Percentiles rank a stretch among this genome's conserved stretches.
Evolutionary conservation across 2,888 invertebrate species (phyloP).

Genomic region (Formica aserva): DNA sequence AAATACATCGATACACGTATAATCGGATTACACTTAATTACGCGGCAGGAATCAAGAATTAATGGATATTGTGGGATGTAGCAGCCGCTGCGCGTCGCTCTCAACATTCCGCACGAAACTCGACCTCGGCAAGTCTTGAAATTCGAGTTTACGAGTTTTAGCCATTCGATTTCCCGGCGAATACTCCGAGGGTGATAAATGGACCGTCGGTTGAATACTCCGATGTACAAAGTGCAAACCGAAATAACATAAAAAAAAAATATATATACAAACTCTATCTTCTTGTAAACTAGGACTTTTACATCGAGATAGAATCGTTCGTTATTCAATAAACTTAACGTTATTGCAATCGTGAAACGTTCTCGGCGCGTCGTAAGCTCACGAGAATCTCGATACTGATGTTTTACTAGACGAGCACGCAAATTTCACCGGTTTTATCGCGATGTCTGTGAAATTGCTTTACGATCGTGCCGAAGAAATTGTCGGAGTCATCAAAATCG

Average conservation of each 20-base stretch:
- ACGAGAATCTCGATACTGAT: not conserved
- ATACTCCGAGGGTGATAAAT: slow-evolving; percentile 22
- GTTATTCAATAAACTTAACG: not conserved
- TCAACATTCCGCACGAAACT: slow-evolving; percentile 3
- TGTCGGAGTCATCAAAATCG: slow-evolving; percentile 36
- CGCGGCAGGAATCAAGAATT: slow-evolving; percentile 56
- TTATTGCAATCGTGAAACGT: slow-evolving; percentile 15
- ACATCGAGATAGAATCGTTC: not conserved
- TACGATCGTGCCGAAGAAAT: slow-evolving; percentile 27
- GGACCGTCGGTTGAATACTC: not conserved
- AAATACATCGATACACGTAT: slow-evolving; percentile 45
- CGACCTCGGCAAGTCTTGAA: slow-evolving; percentile 44
- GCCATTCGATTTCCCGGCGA: slow-evolving; percentile 34
- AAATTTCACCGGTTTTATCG: slow-evolving; percentile 40
- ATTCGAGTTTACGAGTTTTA: slow-evolving; percentile 44
- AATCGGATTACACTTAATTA: slow-evolving; percentile 62
- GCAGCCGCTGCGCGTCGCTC: not conserved
- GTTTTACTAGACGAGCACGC: not conserved
- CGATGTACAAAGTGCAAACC: not conserved
- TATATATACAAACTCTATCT: slow-evolving; percentile 1
- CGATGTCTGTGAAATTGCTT: slow-evolving; percentile 32
- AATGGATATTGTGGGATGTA: slow-evolving; percentile 33
- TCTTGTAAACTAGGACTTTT: slow-evolving; percentile 6
- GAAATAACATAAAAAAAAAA: slow-evolving; percentile 8
- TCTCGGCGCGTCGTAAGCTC: not conserved